Evolutionary conservation across 2,113 vertebrate species (phyloP).

Genomic region (Percopsis transmontana): DNA sequence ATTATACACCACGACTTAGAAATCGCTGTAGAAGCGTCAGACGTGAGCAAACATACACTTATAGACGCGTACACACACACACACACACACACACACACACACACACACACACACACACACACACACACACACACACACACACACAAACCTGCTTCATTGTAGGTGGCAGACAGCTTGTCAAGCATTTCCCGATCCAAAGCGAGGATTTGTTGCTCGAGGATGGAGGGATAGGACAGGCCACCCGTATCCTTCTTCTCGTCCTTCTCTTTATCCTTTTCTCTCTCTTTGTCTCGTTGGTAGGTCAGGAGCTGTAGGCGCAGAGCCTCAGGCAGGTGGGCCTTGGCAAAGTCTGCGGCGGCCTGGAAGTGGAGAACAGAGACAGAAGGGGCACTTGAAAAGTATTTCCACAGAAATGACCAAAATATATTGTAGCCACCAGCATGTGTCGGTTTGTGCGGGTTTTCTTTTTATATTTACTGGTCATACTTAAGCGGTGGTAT

Average conservation of each 20-base stretch:
- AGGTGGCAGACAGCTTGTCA: constrained; percentile 89
- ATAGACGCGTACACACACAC: background rate
- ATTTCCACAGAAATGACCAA: too few species aligned
- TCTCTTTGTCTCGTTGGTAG: constrained; percentile 87
- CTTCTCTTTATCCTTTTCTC: constrained; percentile 85
- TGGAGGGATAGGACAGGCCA: constrained; percentile 87
- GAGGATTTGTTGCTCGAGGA: constrained; percentile 94
- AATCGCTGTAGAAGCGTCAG: too few species aligned
- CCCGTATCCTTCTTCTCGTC: constrained; percentile 86
- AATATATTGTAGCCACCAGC: too few species aligned
- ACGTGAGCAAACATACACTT: background rate
- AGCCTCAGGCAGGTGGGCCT: constrained; percentile 88
- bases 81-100: background rate
- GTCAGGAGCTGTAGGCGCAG: constrained; percentile 91
- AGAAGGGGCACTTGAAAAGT: constrained; percentile 7
- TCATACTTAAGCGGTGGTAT: background rate
- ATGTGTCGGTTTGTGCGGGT: background rate
- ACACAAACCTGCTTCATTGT: constrained; percentile 92
- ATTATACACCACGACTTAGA: too few species aligned
- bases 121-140: background rate
- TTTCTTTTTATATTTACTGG: background rate
- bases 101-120: constrained; percentile 8
- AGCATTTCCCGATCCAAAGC: constrained; percentile 91
- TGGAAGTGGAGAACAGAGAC: constrained; percentile 58
- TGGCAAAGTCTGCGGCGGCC: constrained; percentile 95